A percentile compares a stretch with the other conserved stretches of the same genome.
These are phyloP conservation scores for Macquaria ambigua DNA, from an alignment of 2,113 vertebrate species.

Conservation along the genomic window DNA sequence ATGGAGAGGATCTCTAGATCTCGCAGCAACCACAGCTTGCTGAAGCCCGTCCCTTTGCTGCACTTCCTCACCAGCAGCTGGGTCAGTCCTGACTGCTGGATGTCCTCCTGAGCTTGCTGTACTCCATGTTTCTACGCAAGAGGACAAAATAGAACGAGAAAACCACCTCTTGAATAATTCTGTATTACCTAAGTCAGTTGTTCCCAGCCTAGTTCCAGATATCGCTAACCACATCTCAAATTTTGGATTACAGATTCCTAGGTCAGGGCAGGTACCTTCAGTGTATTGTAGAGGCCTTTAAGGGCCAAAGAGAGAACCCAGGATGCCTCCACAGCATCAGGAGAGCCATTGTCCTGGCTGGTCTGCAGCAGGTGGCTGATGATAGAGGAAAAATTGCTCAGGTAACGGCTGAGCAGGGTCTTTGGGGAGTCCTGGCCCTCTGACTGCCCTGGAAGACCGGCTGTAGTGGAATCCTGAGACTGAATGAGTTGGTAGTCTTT, in stretches of 20 bases:
- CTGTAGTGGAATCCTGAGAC: constrained; percentile 82
- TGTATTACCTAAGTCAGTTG: not conserved
- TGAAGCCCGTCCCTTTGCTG: constrained; percentile 98
- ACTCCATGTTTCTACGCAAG: constrained; percentile 89
- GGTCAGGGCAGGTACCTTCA: constrained; percentile 86
- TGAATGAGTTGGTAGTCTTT: constrained; percentile 96
- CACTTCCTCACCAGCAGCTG: constrained; percentile 96
- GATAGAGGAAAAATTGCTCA: constrained; percentile 92
- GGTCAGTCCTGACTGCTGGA: constrained; percentile 91
- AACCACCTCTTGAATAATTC: not conserved
- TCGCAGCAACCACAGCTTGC: constrained; percentile 96
- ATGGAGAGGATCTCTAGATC: constrained; percentile 98
- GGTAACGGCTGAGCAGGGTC: constrained; percentile 88
- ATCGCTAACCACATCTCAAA: not conserved
- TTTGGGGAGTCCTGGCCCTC: constrained; percentile 60
- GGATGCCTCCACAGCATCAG: constrained; percentile 94
- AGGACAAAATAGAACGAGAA: constrained; percentile 2
- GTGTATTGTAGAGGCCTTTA: constrained; percentile 94
- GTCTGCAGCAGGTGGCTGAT: constrained; percentile 91
- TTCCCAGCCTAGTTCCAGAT: not conserved
- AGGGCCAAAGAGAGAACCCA: constrained; percentile 96
- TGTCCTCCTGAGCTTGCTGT: constrained; percentile 88
- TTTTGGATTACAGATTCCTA: not conserved
- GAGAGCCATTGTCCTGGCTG: constrained; percentile 86
- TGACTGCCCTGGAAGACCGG: constrained; percentile 46